Percentiles rank a stretch among this genome's conserved stretches.
phyloP scores from a whole-genome alignment of 2,888 invertebrate species.

The Drosophila anceps region DNA sequence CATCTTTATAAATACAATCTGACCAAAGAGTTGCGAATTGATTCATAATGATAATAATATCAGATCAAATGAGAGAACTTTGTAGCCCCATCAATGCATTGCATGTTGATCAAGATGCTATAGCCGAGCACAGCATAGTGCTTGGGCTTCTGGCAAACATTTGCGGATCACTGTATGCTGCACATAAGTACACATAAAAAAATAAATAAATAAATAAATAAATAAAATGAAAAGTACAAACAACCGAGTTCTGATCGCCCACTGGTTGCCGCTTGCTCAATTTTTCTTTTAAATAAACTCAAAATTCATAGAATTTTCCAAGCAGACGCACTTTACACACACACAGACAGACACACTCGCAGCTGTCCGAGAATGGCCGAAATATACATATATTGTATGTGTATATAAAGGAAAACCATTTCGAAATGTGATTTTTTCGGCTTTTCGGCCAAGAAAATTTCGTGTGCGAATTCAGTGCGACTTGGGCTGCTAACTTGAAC shows the following conservation, averaged over 20 bases:
- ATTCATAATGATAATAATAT: not conserved
- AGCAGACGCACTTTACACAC: slow-evolving; percentile 79
- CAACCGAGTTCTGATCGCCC: slow-evolving; percentile 52
- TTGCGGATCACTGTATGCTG: slow-evolving; percentile 22
- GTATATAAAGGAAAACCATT: slow-evolving; percentile 53
- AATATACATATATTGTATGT: slow-evolving; percentile 1
- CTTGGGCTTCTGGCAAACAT: slow-evolving; percentile 16
- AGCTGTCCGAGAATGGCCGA: slow-evolving; percentile 30
- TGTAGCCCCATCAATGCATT: slow-evolving; percentile 33
- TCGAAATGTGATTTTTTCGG: slow-evolving; percentile 78
- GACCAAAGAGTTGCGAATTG: not conserved
- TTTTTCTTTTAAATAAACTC: slow-evolving; percentile 73
- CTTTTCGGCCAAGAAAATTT: slow-evolving; percentile 73
- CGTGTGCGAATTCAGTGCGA: slow-evolving; percentile 85
- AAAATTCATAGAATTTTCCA: slow-evolving; percentile 80
- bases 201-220: slow-evolving; percentile 52
- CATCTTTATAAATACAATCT: slow-evolving; percentile 21
- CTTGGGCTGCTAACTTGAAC: slow-evolving; percentile 86
- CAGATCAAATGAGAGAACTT: slow-evolving; percentile 2
- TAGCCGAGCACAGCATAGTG: slow-evolving; percentile 3
- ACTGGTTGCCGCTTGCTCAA: slow-evolving; percentile 68
- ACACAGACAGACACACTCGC: slow-evolving; percentile 18
- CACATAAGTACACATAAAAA: slow-evolving; percentile 55
- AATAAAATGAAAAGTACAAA: slow-evolving; percentile 53
- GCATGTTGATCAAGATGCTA: slow-evolving; percentile 20